phyloP scores from a whole-genome alignment of 2,797 vertebrate genomes.

The Muraenolepis orangiensis region DNA sequence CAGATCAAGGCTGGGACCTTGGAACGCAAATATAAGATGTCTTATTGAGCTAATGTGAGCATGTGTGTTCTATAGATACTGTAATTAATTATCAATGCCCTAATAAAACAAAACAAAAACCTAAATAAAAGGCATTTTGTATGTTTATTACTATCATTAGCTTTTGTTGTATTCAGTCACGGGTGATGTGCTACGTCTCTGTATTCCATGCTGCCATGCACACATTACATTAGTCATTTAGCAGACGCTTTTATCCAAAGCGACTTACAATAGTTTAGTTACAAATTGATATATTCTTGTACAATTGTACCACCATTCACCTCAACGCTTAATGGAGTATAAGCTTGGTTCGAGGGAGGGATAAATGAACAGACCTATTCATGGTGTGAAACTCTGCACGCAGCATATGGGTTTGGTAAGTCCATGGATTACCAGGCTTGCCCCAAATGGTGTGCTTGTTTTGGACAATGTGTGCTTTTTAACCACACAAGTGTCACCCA shows the following conservation, averaged over 20 bases:
- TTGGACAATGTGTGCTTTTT: neutral
- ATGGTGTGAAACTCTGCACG: neutral
- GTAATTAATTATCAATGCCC: slow-evolving; percentile 58
- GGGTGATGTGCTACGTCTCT: no score
- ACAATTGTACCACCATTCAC: neutral
- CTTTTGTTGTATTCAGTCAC: no score
- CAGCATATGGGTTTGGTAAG: neutral
- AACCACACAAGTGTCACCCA: neutral
- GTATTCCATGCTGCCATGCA: neutral
- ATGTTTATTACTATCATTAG: neutral
- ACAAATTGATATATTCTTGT: neutral
- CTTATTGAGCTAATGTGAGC: slow-evolving; percentile 66
- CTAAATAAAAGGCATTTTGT: slow-evolving; percentile 39
- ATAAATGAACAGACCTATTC: no score
- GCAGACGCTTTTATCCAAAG: no score
- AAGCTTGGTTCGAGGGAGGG: neutral
- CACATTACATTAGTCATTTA: no score
- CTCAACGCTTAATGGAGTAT: neutral
- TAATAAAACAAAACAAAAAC: slow-evolving; percentile 69
- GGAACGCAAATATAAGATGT: slow-evolving; percentile 61
- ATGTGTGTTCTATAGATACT: slow-evolving; percentile 48
- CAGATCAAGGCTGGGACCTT: slow-evolving; percentile 78
- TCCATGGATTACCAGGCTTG: neutral
- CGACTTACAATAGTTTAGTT: no score
- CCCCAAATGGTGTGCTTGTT: neutral